Base-by-base conservation (phyloP, 2,888 invertebrate species). In the Macroteleia sp. region DNA sequence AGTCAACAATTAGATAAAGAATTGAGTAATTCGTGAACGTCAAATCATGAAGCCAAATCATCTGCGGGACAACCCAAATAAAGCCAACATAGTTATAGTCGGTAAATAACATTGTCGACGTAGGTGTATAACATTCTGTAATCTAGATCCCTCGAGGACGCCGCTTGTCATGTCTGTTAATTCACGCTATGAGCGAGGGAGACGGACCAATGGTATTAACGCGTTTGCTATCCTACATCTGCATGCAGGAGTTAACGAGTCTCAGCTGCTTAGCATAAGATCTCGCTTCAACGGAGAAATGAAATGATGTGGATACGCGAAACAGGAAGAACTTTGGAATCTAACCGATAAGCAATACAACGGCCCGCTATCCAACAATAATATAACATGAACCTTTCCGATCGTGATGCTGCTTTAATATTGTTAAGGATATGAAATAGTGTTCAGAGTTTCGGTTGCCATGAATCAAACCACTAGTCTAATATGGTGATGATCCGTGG, bases 401-500 rank as follows among this genome's bases (percentile, higher is more conserved):
- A 59, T 81, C 69, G 69, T 82, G 82, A 85, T 46, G 10, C 46
- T 83, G 69, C 67, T 67, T 76, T 78, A 82, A 85, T 86, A 84
- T 81, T 80, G 82, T 79, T 82, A 73, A 80, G 78, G 82, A 85
- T 81, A 79, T 85, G 83, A 86, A 86, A 83, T 83, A 82, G 79
- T 39, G 73, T 42, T 67, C 80, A 80, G 79, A 59, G 42, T 78
- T 84, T 83, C 76, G 79, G 80, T 73, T 39, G 80, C 79, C 82
- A 82, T 82, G 86, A 85, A 87, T 87, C 86, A 84, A 86, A 64
- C 54, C 30, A 42, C 34, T 73, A 54, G 48, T 80, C 87, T 87
- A 85, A 87, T 87, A 87, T 83, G 85, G 85, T 80, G 84, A 85
- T 86, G 54, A 67, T 67, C 56, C 36, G 1, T 1, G 25, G 19